Percentiles rank a stretch among this genome's conserved stretches.
Evolutionary conservation across 2,113 vertebrate species (phyloP).

Genomic region (Catharus minimus): DNA sequence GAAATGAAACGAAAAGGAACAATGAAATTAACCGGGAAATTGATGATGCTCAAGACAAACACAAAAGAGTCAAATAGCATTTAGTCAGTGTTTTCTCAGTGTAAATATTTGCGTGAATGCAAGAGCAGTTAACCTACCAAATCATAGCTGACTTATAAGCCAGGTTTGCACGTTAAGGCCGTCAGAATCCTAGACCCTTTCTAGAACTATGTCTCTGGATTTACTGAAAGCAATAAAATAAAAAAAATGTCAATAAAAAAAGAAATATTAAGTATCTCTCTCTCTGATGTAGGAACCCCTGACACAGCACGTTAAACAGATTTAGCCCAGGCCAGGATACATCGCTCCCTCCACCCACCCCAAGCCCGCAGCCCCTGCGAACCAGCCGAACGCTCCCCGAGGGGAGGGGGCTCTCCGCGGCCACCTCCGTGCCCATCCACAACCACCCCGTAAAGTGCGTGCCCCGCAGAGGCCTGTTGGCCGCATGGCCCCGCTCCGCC

Average conservation of each 20-base stretch:
- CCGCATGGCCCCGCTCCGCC: neutral
- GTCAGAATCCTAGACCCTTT: neutral
- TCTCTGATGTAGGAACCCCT: neutral
- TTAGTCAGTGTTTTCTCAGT: neutral
- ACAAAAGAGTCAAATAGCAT: neutral
- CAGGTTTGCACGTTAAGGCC: fast-evolving
- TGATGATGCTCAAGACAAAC: neutral
- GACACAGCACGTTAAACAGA: fast-evolving
- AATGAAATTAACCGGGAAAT: neutral
- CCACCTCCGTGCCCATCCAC: neutral
- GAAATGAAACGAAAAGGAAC: neutral
- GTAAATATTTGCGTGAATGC: neutral
- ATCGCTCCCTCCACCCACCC: neutral
- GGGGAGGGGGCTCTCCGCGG: neutral
- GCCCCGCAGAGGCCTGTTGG: neutral
- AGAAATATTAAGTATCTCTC: neutral
- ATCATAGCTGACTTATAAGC: neutral
- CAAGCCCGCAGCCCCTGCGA: neutral
- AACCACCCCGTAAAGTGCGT: fast-evolving
- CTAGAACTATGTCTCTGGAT: neutral
- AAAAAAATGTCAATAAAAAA: neutral
- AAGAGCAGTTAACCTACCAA: neutral
- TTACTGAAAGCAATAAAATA: neutral
- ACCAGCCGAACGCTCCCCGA: neutral
- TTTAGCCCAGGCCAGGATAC: neutral